Percentiles rank a stretch among this genome's conserved stretches.
Conservation (phyloP, 2,797 vertebrate genomes). For the Melanotaenia nigrans region DNA sequence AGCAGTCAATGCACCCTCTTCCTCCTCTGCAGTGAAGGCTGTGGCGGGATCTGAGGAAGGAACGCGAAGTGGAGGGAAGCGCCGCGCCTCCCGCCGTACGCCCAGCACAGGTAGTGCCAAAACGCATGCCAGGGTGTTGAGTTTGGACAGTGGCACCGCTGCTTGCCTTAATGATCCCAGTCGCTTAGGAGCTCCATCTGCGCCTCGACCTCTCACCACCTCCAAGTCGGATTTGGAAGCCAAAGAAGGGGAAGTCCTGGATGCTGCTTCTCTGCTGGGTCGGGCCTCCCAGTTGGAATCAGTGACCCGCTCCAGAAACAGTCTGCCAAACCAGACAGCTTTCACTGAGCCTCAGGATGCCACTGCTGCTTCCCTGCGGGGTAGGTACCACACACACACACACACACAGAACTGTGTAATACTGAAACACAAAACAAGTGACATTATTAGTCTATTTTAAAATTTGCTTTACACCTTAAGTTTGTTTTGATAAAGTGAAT, state of each 20-base stretch:
- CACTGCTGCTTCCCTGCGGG: constrained; percentile 84
- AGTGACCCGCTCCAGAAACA: constrained; percentile 97
- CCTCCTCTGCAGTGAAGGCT: constrained; percentile 71
- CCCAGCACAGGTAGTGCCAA: constrained; percentile 91
- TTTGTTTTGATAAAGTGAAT: too few relatives aligned
- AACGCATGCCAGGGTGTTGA: constrained; percentile 94
- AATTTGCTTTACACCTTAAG: too few relatives aligned
- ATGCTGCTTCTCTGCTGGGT: constrained; percentile 94
- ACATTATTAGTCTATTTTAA: too few relatives aligned
- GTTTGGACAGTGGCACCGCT: constrained; percentile 94
- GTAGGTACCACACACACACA: constrained; percentile 68
- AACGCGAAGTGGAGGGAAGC: constrained; percentile 78
- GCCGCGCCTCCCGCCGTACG: constrained; percentile 88
- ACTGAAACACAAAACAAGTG: background rate
- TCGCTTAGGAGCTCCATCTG: constrained; percentile 89
- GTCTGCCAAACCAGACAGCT: constrained; percentile 92
- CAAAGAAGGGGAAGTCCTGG: constrained; percentile 99
- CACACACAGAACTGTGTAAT: background rate
- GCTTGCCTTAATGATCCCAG: constrained; percentile 93
- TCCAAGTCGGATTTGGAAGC: constrained; percentile 99
- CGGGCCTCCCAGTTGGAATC: constrained; percentile 98
- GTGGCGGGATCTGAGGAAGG: constrained; percentile 79
- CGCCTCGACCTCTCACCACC: constrained; percentile 92
- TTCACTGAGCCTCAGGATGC: constrained; percentile 92
- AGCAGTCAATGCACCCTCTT: constrained; percentile 65